Base-by-base conservation (phyloP, 2,797 vertebrate species). In the Protosalanx chinensis region DNA sequence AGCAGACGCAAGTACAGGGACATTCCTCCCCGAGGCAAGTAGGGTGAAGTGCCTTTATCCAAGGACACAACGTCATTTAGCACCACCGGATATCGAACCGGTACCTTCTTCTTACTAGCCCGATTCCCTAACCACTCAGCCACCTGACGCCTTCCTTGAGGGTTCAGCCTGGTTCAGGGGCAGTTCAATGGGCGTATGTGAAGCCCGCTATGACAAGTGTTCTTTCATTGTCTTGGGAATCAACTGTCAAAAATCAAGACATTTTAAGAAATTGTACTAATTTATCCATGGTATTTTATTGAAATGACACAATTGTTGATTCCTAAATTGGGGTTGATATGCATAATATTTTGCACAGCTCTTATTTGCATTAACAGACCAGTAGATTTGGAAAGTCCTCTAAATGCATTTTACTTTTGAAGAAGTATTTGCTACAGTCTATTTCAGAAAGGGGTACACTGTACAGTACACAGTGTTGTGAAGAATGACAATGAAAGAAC, bases 231-330 rank as follows among this genome's bases (percentile, higher is more conserved):
- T 94, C 88, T 88, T 91, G 70, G 95, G 94, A 81, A 93, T 72
- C 61, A 98, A 82, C 97, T 98, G 83, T 61, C 1, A 77, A 67
- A 79, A n/a, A 51, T 61, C 16, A 80, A 23, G n/a, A 67, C 41
- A 68, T 58, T 16, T 2, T 70, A n/a, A 29, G 23, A 58, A 46
- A 60, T 64, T 56, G 62, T 33, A 10, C 18, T 70, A 59, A 33
- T 58, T 20, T 58, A 60, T 3, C 57, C 4, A 56, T 18, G 2
- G 16, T 3, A n/a, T 10, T n/a, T 37, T 12, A n/a, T 35, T 15
- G 0, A 5, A 4, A 12, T 33, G 20, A n/a, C 41, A 68, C 33
- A 13, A 7, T 33, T 35, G 33, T 2, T 1, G 16, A 16, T 33
- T 30, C 16, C 29, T 16, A 7, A 2, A 35, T 27, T 30, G 16